A percentile compares a stretch with the other conserved stretches of the same genome.
Conservation (phyloP, 2,888 invertebrate genomes). For the Thymelicus lineola region DNA sequence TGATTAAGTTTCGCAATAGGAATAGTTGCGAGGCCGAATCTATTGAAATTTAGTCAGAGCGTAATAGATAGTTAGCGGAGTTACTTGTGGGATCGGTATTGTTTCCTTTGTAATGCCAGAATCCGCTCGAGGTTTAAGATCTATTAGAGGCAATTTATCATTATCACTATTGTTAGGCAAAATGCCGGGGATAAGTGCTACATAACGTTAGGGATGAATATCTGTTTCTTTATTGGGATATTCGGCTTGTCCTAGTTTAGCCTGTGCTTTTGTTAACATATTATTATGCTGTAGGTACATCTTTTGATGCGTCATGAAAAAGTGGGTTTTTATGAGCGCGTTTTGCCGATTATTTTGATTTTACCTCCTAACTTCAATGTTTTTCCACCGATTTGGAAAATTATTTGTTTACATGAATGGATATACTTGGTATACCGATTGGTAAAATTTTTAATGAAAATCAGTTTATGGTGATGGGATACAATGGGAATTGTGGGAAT, state of each 20-base stretch:
- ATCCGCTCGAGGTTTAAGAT: slow-evolving; percentile 41
- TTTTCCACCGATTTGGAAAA: too few species aligned
- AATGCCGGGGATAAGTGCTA: slow-evolving; percentile 38
- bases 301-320: background rate
- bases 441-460: too few species aligned
- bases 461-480: too few species aligned
- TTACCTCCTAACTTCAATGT: too few species aligned
- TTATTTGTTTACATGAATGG: too few species aligned
- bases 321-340: background rate
- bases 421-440: too few species aligned
- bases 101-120: slow-evolving; percentile 44
- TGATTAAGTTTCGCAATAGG: slow-evolving; percentile 24
- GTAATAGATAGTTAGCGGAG: slow-evolving; percentile 45
- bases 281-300: background rate
- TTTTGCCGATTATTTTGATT: too few species aligned
- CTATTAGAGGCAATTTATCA: slow-evolving; percentile 43
- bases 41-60: slow-evolving; percentile 41
- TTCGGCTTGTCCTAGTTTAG: background rate
- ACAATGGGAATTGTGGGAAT: too few species aligned
- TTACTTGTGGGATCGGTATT: slow-evolving; percentile 43
- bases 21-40: slow-evolving; percentile 41
- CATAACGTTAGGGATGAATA: slow-evolving; percentile 31
- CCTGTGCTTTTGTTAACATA: background rate
- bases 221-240: slow-evolving; percentile 22
- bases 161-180: slow-evolving; percentile 42